phyloP scores from a whole-genome alignment of 1,140 invertebrate genomes.

The Apis mellifera region DNA sequence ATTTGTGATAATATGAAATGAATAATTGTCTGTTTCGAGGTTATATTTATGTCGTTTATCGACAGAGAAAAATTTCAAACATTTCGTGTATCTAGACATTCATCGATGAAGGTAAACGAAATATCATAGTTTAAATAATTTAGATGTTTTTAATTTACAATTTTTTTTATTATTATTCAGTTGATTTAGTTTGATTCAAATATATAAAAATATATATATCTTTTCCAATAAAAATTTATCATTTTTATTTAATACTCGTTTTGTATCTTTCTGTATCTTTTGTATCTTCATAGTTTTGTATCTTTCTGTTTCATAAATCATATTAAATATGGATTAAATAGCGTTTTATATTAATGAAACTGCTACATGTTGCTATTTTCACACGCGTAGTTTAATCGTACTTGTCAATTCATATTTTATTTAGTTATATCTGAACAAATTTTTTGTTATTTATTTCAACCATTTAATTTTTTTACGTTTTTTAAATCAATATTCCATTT shows the following conservation, averaged over 20 bases:
- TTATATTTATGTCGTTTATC: neutral
- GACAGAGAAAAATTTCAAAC: neutral
- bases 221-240: too few relatives aligned
- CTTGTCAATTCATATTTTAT: neutral
- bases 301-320: neutral
- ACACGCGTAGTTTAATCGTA: slow-evolving; percentile 12
- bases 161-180: too few relatives aligned
- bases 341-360: neutral
- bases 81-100: too few relatives aligned
- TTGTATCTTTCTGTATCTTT: neutral
- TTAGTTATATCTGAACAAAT: neutral
- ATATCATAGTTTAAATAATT: too few relatives aligned
- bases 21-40: too few relatives aligned
- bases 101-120: too few relatives aligned
- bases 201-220: too few relatives aligned
- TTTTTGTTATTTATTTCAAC: neutral
- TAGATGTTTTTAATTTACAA: too few relatives aligned
- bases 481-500: too few relatives aligned
- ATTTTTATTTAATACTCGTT: neutral
- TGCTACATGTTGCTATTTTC: neutral
- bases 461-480: neutral
- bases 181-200: too few relatives aligned
- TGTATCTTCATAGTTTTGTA: neutral
- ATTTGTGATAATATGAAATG: neutral
- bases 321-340: neutral